Evolutionary conservation across 2,888 invertebrate genomes (phyloP).

Genomic region (Pyrochroa serraticornis): DNA sequence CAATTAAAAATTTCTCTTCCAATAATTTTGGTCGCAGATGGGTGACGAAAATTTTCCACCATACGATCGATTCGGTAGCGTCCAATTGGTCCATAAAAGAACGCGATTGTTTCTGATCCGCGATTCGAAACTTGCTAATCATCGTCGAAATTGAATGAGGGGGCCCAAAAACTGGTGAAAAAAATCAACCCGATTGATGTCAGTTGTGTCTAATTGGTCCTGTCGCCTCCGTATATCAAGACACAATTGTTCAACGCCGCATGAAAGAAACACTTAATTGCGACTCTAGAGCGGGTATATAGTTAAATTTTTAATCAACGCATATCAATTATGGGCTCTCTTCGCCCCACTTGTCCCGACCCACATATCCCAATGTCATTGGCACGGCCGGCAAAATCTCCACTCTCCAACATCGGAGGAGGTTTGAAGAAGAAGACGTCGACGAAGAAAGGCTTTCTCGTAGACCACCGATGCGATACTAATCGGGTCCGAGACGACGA

Average conservation of each 20-base stretch:
- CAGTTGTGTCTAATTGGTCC: too few species aligned
- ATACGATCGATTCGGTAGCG: background rate
- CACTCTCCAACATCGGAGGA: constrained; percentile 19
- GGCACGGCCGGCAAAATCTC: constrained; percentile 45
- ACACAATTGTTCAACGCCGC: constrained; percentile 15
- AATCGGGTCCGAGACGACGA: background rate
- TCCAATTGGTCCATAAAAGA: background rate
- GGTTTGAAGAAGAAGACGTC: background rate
- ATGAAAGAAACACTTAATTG: background rate
- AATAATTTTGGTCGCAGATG: too few species aligned
- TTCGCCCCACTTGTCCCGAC: constrained; percentile 50
- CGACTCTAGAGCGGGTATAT: constrained; percentile 7
- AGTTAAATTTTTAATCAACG: constrained; percentile 32
- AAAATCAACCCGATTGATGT: too few species aligned
- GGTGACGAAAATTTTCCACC: too few species aligned
- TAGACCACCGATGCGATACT: constrained; percentile 1
- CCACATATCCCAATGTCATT: constrained; percentile 51
- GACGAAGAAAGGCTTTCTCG: constrained; percentile 27
- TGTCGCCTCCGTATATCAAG: background rate
- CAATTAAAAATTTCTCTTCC: too few species aligned
- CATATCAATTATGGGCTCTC: constrained; percentile 40
- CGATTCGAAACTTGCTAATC: too few species aligned
- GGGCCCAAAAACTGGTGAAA: too few species aligned
- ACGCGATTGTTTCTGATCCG: too few species aligned
- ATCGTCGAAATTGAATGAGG: too few species aligned